phyloP scores from a whole-genome alignment of 2,113 vertebrate species.

The Indicator maculatus region DNA sequence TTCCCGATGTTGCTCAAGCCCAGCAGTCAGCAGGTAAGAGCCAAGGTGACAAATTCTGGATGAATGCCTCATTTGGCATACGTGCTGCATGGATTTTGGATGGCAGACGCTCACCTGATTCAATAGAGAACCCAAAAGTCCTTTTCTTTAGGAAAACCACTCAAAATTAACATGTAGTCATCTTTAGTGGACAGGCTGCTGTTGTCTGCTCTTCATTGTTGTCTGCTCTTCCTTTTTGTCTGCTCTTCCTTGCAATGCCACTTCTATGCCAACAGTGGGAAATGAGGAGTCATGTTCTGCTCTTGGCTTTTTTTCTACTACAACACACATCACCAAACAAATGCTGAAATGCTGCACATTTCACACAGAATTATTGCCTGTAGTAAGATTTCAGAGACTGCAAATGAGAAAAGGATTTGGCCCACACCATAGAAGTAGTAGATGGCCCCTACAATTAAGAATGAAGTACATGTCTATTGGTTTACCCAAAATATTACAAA shows the following conservation, averaged over 20 bases:
- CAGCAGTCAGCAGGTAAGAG: neutral
- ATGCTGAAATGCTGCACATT: conserved; percentile 1
- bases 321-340: neutral
- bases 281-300: neutral
- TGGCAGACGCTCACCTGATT: neutral
- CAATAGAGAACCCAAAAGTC: neutral
- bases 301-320: neutral
- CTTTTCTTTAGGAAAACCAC: neutral
- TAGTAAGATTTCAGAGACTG: neutral
- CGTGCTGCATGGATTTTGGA: neutral
- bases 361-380: neutral
- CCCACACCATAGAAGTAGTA: neutral
- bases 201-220: neutral
- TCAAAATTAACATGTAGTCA: neutral
- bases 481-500: neutral
- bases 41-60: neutral
- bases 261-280: neutral
- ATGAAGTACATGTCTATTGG: neutral
- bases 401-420: neutral
- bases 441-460: neutral
- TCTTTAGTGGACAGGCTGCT: neutral
- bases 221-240: neutral
- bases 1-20: neutral
- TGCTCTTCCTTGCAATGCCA: neutral
- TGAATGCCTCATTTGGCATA: neutral